A percentile compares a stretch with the other conserved stretches of the same genome.
Conservation (phyloP, 2,888 invertebrate species). For the Oscheius onirici region DNA sequence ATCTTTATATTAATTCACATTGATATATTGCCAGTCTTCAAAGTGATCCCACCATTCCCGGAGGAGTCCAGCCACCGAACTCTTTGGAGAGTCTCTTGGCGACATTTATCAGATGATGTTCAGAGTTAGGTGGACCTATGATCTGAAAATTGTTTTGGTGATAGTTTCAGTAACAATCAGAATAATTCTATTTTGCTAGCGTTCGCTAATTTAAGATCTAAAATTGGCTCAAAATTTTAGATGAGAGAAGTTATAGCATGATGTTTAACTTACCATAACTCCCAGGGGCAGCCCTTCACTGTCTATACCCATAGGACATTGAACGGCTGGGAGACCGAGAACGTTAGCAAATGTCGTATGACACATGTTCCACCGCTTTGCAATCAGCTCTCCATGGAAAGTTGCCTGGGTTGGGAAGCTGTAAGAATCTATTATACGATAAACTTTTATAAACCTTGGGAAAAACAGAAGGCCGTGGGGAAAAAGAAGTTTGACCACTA, state of each 20-base stretch:
- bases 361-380: conserved; percentile 69
- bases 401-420: conserved; percentile 72
- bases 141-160: no score
- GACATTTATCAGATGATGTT: neutral
- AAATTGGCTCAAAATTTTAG: no score
- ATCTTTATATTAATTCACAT: no score
- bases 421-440: neutral
- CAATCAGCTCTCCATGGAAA: conserved; percentile 72
- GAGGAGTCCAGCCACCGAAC: conserved; percentile 25
- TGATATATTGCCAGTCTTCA: no score
- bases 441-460: neutral
- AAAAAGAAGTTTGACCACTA: neutral
- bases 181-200: no score
- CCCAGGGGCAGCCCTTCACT: conserved; percentile 73
- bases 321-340: conserved; percentile 73
- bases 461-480: conserved; percentile 12
- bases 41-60: conserved; percentile 15
- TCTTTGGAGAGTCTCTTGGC: neutral
- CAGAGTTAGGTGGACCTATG: conserved; percentile 10
- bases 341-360: conserved; percentile 73
- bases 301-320: conserved; percentile 73
- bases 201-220: no score
- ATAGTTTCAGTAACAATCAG: no score
- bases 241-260: neutral
- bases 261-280: conserved; percentile 67